Conservation (phyloP, 1,140 invertebrate genomes). For the Panagrolaimus sp. region DNA sequence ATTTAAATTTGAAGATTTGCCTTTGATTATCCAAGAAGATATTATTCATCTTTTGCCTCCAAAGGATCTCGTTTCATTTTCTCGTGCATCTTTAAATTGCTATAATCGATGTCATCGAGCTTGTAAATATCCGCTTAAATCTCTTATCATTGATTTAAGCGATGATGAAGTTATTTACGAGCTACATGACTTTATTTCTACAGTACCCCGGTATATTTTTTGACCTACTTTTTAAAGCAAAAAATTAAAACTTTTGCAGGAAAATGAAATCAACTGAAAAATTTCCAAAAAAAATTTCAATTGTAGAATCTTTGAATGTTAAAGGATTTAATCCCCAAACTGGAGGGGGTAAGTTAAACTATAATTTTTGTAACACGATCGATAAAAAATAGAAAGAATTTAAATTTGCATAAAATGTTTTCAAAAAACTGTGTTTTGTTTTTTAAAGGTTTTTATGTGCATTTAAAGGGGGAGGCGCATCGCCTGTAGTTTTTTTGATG, state of each 20-base stretch:
- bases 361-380: too few species aligned
- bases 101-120: not conserved
- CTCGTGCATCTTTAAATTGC: not conserved
- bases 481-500: too few species aligned
- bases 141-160: not conserved
- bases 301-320: constrained; percentile 2
- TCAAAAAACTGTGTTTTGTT: too few species aligned
- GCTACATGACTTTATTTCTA: constrained; percentile 5
- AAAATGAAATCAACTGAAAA: too few species aligned
- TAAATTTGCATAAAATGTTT: too few species aligned
- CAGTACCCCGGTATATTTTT: not conserved
- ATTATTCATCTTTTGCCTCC: not conserved
- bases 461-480: too few species aligned
- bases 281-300: not conserved
- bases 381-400: too few species aligned
- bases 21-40: not conserved
- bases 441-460: too few species aligned
- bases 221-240: not conserved
- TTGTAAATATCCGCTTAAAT: not conserved
- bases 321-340: not conserved
- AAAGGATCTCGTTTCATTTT: not conserved
- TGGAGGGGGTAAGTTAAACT: not conserved
- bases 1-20: not conserved
- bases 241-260: too few species aligned
- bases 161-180: not conserved